phyloP scores from a whole-genome alignment of 2,797 vertebrate genomes.

The Furcifer pardalis region DNA sequence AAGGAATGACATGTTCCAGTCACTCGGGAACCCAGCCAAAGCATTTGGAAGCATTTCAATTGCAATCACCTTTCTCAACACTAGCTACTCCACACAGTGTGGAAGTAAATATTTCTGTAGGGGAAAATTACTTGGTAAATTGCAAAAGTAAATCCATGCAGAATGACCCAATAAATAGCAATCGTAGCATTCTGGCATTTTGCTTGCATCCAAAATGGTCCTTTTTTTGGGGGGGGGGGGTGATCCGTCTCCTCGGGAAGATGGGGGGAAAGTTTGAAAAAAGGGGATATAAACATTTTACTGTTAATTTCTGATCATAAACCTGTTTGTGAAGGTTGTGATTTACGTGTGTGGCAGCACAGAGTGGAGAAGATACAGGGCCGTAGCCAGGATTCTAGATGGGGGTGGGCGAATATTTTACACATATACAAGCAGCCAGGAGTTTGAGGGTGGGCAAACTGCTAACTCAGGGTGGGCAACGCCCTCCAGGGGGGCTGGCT shows the following conservation, averaged over 20 bases:
- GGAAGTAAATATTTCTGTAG: slow-evolving; percentile 38
- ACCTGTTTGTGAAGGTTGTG: not conserved
- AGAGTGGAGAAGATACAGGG: too few relatives aligned
- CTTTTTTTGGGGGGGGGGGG: too few relatives aligned
- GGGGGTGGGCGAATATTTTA: too few relatives aligned
- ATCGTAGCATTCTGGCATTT: not conserved
- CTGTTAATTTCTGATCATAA: not conserved
- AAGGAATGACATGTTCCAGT: not conserved
- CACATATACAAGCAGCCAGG: too few relatives aligned
- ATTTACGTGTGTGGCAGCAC: not conserved
- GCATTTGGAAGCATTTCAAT: slow-evolving; percentile 13
- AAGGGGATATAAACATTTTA: slow-evolving; percentile 1
- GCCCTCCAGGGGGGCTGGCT: too few relatives aligned
- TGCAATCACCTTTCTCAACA: slow-evolving; percentile 24
- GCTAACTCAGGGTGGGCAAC: too few relatives aligned
- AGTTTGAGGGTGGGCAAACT: too few relatives aligned
- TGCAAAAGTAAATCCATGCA: slow-evolving; percentile 27
- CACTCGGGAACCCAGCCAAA: slow-evolving; percentile 17
- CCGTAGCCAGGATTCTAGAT: too few relatives aligned
- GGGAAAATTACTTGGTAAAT: slow-evolving; percentile 32
- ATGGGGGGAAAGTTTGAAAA: not conserved
- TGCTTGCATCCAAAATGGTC: not conserved
- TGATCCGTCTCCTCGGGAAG: too few relatives aligned
- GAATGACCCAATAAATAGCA: slow-evolving; percentile 31
- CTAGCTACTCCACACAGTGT: not conserved